Conservation (phyloP, 2,113 vertebrate species). For the Peucedramus taeniatus region DNA sequence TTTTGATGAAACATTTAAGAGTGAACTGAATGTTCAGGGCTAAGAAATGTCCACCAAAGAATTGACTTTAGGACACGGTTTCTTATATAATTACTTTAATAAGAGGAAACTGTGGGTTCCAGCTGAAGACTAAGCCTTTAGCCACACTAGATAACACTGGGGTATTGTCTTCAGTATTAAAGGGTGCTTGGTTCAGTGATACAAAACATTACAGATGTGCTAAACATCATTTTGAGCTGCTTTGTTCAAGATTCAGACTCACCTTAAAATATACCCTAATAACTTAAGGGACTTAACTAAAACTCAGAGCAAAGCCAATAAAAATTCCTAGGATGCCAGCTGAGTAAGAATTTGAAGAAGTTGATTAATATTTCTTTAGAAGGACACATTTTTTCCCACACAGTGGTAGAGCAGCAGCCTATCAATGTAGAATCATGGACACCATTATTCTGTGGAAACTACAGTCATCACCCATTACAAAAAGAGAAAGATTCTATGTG, state of each 20-base stretch:
- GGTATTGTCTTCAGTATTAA: slow-evolving; percentile 27
- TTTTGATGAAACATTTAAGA: background rate
- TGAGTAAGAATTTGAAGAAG: background rate
- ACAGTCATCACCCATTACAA: background rate
- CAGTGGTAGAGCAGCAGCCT: background rate
- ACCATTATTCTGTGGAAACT: background rate
- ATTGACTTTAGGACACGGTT: background rate
- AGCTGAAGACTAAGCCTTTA: background rate
- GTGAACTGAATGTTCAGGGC: background rate
- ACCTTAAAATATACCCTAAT: background rate
- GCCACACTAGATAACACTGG: background rate
- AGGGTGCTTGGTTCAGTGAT: background rate
- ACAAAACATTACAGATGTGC: background rate
- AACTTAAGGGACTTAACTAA: background rate
- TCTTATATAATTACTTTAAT: slow-evolving; percentile 42
- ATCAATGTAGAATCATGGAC: background rate
- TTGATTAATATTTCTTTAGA: slow-evolving; percentile 15
- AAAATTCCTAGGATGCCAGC: slow-evolving; percentile 8
- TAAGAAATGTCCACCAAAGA: background rate
- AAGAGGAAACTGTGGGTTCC: background rate
- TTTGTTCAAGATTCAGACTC: slow-evolving; percentile 13
- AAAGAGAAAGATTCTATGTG: background rate
- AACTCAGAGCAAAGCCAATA: slow-evolving; percentile 5
- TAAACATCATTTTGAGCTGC: background rate
- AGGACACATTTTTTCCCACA: background rate